Evolutionary conservation across 2,888 invertebrate genomes (phyloP).

Genomic region (Ochropleura plecta): DNA sequence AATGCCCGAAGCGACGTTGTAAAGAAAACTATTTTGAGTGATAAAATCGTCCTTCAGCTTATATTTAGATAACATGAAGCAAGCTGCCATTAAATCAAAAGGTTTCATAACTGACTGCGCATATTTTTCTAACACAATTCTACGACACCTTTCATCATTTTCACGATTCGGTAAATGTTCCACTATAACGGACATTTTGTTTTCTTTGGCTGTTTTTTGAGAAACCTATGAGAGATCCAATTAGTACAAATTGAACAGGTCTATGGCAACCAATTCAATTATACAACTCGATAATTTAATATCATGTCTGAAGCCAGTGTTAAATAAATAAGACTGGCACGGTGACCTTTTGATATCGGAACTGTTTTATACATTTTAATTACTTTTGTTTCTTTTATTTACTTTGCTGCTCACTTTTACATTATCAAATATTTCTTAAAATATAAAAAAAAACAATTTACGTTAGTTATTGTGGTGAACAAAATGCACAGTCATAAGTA

Average conservation of each 20-base stretch:
- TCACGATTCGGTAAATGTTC: background rate
- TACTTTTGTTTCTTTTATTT: too few species aligned
- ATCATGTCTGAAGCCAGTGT: too few species aligned
- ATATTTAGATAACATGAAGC: constrained; percentile 2
- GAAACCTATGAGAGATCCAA: background rate
- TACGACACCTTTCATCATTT: background rate
- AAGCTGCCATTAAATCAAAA: constrained; percentile 2
- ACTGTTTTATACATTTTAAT: too few species aligned
- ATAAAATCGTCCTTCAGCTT: constrained; percentile 5
- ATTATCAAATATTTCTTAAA: too few species aligned
- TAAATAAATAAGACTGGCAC: too few species aligned
- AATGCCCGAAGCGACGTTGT: constrained; percentile 12
- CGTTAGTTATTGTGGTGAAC: too few species aligned
- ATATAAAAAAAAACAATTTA: too few species aligned
- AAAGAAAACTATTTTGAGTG: constrained; percentile 1
- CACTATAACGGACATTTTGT: background rate
- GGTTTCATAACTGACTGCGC: constrained; percentile 5
- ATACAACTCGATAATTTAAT: too few species aligned
- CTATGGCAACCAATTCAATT: background rate
- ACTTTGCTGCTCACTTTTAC: too few species aligned
- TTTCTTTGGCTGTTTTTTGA: background rate
- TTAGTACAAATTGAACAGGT: background rate
- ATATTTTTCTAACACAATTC: constrained; percentile 4
- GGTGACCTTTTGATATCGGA: too few species aligned
- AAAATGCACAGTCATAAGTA: too few species aligned